Conservation (phyloP, 2,113 vertebrate species). For the Calonectris borealis region DNA sequence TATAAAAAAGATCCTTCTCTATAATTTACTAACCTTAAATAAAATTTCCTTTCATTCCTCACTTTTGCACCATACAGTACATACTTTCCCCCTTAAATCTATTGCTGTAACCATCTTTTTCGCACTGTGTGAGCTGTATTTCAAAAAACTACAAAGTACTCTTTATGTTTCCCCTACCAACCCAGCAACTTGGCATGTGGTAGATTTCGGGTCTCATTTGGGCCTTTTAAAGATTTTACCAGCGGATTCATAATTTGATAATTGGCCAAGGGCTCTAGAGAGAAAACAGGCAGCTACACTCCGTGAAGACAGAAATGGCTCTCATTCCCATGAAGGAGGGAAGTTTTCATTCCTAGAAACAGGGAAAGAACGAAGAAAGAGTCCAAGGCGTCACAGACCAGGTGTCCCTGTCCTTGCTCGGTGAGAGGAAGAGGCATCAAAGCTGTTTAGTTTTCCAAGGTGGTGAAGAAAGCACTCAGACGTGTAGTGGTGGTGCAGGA, state of each 20-base stretch:
- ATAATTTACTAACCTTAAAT: background rate
- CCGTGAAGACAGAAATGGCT: background rate
- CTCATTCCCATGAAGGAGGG: background rate
- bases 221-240: conserved; percentile 47
- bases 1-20: background rate
- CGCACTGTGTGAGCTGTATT: background rate
- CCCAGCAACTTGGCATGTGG: background rate
- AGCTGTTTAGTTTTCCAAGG: background rate
- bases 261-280: conserved; percentile 4
- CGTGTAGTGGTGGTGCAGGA: background rate
- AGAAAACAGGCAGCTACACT: background rate
- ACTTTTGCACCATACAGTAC: background rate
- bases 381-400: background rate
- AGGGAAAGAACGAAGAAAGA: background rate
- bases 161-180: conserved; percentile 13
- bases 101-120: background rate
- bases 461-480: background rate
- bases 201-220: background rate
- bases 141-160: background rate
- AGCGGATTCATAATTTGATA: conserved; percentile 1
- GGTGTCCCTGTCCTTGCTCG: background rate
- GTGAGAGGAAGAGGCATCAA: background rate
- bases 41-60: background rate
- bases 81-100: background rate
- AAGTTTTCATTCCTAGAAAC: background rate